Percentiles rank a stretch among this genome's conserved stretches.
phyloP scores from a whole-genome alignment of 2,888 invertebrate genomes.

The Thymelicus sylvestris region DNA sequence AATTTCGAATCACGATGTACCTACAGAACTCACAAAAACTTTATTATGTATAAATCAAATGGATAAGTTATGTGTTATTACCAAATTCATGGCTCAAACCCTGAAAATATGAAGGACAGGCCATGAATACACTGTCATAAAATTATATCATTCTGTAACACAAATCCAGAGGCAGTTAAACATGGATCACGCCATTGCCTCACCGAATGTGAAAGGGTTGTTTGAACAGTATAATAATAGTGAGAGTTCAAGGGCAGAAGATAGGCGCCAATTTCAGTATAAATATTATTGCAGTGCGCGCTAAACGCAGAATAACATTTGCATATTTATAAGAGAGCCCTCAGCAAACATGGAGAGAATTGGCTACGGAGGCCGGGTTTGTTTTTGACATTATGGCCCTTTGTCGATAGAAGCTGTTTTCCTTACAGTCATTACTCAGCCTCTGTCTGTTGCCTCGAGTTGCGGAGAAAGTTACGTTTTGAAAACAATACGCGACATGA shows the following conservation, averaged over 20 bases:
- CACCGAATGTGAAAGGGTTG: constrained; percentile 67
- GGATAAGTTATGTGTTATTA: background rate
- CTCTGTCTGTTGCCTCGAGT: constrained; percentile 40
- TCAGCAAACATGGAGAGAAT: constrained; percentile 76
- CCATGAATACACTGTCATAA: constrained; percentile 21
- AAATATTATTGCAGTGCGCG: constrained; percentile 79
- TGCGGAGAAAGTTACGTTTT: constrained; percentile 37
- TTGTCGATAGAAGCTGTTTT: constrained; percentile 64
- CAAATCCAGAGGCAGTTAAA: constrained; percentile 55
- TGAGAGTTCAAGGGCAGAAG: constrained; percentile 70
- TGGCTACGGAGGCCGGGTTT: constrained; percentile 66
- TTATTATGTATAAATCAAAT: background rate
- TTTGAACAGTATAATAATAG: constrained; percentile 72
- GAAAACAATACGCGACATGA: constrained; percentile 38
- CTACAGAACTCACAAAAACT: background rate
- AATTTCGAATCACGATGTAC: background rate
- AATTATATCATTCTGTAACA: constrained; percentile 46
- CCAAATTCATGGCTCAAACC: background rate
- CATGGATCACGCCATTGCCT: constrained; percentile 53
- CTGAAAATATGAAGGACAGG: background rate
- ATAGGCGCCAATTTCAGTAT: constrained; percentile 72
- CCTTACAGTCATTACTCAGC: constrained; percentile 65
- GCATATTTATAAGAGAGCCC: constrained; percentile 82
- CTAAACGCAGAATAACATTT: constrained; percentile 80
- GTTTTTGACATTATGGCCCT: constrained; percentile 79